These are phyloP conservation scores for Amblyornis subalaris DNA, from an alignment of 2,113 vertebrate species.

Conservation along the genomic window DNA sequence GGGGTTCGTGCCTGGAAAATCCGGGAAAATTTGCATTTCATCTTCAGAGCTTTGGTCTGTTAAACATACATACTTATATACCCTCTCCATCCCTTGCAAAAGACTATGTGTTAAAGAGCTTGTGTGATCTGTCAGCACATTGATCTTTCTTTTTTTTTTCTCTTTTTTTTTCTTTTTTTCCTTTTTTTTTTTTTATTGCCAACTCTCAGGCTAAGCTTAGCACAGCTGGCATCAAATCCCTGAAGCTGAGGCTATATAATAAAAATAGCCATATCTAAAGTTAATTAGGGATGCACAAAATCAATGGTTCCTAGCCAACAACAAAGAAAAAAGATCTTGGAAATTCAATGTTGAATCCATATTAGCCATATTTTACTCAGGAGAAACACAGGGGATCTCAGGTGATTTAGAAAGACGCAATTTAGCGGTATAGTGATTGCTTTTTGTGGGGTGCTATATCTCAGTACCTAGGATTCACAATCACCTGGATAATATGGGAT, in stretches of 20 bases:
- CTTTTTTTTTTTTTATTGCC: neutral
- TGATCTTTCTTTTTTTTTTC: neutral
- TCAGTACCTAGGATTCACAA: neutral
- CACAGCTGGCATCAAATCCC: neutral
- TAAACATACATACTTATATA: neutral
- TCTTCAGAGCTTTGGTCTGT: neutral
- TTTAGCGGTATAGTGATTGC: neutral
- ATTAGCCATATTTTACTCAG: neutral
- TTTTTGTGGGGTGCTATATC: neutral
- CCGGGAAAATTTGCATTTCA: neutral
- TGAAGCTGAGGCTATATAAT: neutral
- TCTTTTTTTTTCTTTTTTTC: neutral
- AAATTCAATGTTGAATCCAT: neutral
- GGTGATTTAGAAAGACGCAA: neutral
- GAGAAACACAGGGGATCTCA: neutral
- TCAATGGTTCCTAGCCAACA: neutral
- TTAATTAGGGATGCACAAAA: neutral
- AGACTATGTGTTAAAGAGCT: neutral
- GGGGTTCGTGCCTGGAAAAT: constrained; percentile 76
- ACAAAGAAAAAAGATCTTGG: neutral
- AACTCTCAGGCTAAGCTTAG: neutral
- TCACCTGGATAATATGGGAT: neutral
- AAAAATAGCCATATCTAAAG: neutral
- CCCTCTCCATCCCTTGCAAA: neutral
- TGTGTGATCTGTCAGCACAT: neutral